These are phyloP conservation scores for Panzeria rudis DNA, from an alignment of 2,888 invertebrate species.

Conservation along the genomic window DNA sequence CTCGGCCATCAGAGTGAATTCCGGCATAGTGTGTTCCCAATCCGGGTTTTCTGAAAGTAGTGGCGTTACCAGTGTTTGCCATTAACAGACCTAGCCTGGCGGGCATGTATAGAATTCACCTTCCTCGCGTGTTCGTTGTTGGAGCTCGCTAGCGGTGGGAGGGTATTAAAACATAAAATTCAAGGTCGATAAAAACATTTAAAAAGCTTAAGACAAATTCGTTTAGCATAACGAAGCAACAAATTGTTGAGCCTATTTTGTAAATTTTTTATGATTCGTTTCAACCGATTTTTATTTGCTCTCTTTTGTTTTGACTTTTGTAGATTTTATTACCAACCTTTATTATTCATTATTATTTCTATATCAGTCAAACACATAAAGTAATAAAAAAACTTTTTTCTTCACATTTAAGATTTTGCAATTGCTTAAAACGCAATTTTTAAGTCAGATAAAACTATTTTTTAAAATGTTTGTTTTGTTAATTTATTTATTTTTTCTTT, in stretches of 20 bases:
- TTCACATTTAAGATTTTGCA: slow-evolving; percentile 45
- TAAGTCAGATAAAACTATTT: slow-evolving; percentile 15
- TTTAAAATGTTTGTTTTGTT: slow-evolving; percentile 44
- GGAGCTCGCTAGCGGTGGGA: no score
- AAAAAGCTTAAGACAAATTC: no score
- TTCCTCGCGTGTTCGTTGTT: no score
- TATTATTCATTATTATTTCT: slow-evolving; percentile 23
- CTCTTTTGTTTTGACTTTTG: slow-evolving; percentile 20
- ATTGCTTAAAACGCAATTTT: slow-evolving; percentile 60
- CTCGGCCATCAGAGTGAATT: slow-evolving; percentile 37
- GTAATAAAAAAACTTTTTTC: slow-evolving; percentile 18
- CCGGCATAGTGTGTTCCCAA: slow-evolving; percentile 44
- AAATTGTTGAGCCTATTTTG: no score
- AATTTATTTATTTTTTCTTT: slow-evolving; percentile 41
- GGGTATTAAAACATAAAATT: no score
- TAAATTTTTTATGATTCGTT: not conserved
- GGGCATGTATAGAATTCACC: no score
- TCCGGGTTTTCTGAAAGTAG: slow-evolving; percentile 52
- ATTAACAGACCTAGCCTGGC: no score
- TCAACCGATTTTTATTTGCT: not conserved
- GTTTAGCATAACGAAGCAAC: no score
- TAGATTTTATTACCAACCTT: slow-evolving; percentile 37
- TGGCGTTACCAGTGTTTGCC: no score
- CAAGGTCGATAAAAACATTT: no score
- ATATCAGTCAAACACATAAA: slow-evolving; percentile 36